Conservation (phyloP, 2,113 vertebrate genomes). For the Trachemys scripta region DNA sequence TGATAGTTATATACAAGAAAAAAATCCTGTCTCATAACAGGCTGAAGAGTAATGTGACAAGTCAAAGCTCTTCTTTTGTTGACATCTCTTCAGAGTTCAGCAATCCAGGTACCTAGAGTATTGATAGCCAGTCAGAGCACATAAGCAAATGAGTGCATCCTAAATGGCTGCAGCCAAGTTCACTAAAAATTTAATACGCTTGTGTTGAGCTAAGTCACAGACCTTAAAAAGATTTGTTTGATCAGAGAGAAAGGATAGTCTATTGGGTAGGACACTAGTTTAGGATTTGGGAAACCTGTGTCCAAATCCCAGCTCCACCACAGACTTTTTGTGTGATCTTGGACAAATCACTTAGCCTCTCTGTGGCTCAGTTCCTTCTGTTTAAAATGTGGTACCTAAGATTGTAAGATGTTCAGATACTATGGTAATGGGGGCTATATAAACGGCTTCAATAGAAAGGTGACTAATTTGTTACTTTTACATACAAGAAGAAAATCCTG, state of each 20-base stretch:
- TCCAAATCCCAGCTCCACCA: not conserved
- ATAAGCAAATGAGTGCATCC: slow-evolving; percentile 39
- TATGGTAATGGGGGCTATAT: slow-evolving; percentile 66
- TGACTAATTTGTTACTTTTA: slow-evolving; percentile 62
- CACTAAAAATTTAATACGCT: not conserved
- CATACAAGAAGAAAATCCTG: not conserved
- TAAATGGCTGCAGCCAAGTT: slow-evolving; percentile 55
- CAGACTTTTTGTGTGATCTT: not conserved
- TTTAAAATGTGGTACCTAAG: slow-evolving; percentile 27
- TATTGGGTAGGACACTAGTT: not conserved
- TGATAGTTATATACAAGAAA: not conserved
- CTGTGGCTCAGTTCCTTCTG: not conserved
- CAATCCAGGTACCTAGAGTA: slow-evolving; percentile 36
- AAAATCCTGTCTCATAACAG: not conserved
- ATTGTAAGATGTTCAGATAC: slow-evolving; percentile 64
- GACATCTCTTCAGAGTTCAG: slow-evolving; percentile 40
- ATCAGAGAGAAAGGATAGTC: slow-evolving; percentile 50
- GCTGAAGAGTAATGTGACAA: slow-evolving; percentile 11
- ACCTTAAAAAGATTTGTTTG: slow-evolving; percentile 45
- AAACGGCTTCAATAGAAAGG: slow-evolving; percentile 65
- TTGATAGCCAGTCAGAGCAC: slow-evolving; percentile 12
- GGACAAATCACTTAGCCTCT: not conserved
- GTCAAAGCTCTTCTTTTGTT: not conserved
- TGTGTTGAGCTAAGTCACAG: slow-evolving; percentile 14
- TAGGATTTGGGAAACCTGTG: not conserved